Percentiles rank a stretch among this genome's conserved stretches.
These are phyloP conservation scores for Teleogryllus occipitalis DNA, from an alignment of 1,140 invertebrate genomes.

Conservation along the genomic window DNA sequence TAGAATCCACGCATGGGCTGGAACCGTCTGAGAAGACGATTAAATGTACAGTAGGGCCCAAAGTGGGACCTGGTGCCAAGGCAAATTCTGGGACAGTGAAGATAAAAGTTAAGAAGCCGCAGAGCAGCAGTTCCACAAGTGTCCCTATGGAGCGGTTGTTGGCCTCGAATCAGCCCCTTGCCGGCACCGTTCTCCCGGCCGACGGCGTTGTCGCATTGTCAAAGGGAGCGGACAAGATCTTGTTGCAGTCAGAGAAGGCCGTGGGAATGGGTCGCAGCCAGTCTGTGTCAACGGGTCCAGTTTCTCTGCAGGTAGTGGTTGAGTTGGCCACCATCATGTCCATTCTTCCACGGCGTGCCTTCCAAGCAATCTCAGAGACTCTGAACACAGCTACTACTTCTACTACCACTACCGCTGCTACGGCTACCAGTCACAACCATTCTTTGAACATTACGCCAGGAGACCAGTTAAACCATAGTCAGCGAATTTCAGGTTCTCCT, in stretches of 20 bases:
- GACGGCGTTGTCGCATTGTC: constrained; percentile 27
- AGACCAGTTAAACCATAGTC: constrained; percentile 22
- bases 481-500: constrained; percentile 28
- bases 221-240: constrained; percentile 27
- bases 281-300: constrained; percentile 30
- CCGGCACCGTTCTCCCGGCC: constrained; percentile 28
- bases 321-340: constrained; percentile 30
- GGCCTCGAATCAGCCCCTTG: background rate
- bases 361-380: constrained; percentile 17
- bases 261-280: constrained; percentile 28
- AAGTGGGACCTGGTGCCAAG: background rate
- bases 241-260: constrained; percentile 29
- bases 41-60: constrained; percentile 12
- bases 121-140: background rate
- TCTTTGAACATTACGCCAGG: constrained; percentile 36
- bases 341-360: background rate
- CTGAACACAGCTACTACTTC: constrained; percentile 33
- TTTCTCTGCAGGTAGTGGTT: constrained; percentile 37
- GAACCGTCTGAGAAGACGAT: constrained; percentile 14
- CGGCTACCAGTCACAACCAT: constrained; percentile 30
- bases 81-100: constrained; percentile 8
- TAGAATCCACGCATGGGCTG: background rate
- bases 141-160: background rate
- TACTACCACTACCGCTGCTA: constrained; percentile 21
- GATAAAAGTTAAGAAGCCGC: constrained; percentile 11